A percentile compares a stretch with the other conserved stretches of the same genome.
phyloP scores from a whole-genome alignment of 2,797 vertebrate genomes.

The Pseudotriccus pelzelni region DNA sequence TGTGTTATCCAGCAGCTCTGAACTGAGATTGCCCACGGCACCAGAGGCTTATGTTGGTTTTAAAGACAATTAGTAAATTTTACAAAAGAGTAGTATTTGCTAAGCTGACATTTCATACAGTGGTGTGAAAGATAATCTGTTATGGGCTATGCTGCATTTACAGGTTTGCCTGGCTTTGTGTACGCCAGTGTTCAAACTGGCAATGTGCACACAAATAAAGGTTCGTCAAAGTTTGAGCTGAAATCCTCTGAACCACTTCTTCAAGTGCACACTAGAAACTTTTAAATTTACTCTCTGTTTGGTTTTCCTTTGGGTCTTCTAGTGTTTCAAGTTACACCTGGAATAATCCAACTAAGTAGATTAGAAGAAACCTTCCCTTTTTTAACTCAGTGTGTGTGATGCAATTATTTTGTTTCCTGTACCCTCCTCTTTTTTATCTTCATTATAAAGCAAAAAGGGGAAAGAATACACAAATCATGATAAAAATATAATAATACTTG shows the following conservation, averaged over 20 bases:
- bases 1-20: not conserved
- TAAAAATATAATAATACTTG: not conserved
- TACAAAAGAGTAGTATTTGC: not conserved
- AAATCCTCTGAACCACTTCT: not conserved
- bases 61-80: not conserved
- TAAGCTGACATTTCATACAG: not conserved
- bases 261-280: not conserved
- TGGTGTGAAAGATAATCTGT: not conserved
- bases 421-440: not conserved
- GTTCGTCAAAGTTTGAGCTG: not conserved
- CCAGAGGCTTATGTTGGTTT: not conserved
- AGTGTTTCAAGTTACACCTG: not conserved
- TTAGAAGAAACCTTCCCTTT: not conserved
- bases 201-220: not conserved
- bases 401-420: not conserved
- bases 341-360: not conserved
- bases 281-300: not conserved
- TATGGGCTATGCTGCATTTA: not conserved
- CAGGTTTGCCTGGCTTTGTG: not conserved
- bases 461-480: not conserved
- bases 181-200: not conserved
- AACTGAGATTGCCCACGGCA: not conserved
- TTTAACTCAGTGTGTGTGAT: not conserved
- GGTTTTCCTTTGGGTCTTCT: not conserved
- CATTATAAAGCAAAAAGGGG: not conserved